Base-by-base conservation (phyloP, 2,888 invertebrate species). In the Mesopsocus fuscifrons region DNA sequence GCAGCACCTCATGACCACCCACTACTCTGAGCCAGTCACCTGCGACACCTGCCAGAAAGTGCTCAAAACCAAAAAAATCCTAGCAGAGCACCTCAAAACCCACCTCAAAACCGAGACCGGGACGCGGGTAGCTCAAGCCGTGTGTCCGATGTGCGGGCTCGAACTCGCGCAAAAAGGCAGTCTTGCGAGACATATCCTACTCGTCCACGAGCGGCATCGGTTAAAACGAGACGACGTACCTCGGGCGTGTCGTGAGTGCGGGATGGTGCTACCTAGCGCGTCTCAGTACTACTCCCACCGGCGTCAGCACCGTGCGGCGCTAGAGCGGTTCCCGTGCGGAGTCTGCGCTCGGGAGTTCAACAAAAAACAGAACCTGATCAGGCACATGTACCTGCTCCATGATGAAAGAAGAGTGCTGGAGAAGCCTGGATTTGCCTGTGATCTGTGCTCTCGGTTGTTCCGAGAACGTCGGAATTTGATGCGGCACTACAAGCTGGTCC, bases 21-120 rank as follows among this genome's bases (percentile, higher is more conserved):
- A 38, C 38, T 18, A 20, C 20, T 18, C 17, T 21, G 17, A 38
- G n/a, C 38, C 38, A 5, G 38, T 38, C 18, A 38, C 17, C 17
- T 38, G 38, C 18, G 38, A 38, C 13, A 21, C 20, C 20, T 38
- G 38, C 20, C n/a, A 13, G 5, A 38, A 38, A 38, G 38, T 38
- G 17, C 11, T 38, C n/a, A 38, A 38, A 38, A 38, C 38, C 11
- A 38, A 38, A 20, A 38, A 38, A 18, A 38, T 38, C 3, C 11
- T 38, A 38, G n/a, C 15, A 17, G 38, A 38, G 20, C 38, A 38
- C 20, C 17, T 38, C n/a, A 38, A 38, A 20, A 38, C 38, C n/a
- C 38, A 38, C 20, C 18, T 38, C 6, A 38, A 38, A 20, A 20
- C 38, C 5, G 38, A 38, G 5, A 20, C 20, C 16, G 38, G 38